A percentile compares a stretch with the other conserved stretches of the same genome.
Evolutionary conservation across 2,797 vertebrate genomes (phyloP).

Genomic region (Ceryle rudis): DNA sequence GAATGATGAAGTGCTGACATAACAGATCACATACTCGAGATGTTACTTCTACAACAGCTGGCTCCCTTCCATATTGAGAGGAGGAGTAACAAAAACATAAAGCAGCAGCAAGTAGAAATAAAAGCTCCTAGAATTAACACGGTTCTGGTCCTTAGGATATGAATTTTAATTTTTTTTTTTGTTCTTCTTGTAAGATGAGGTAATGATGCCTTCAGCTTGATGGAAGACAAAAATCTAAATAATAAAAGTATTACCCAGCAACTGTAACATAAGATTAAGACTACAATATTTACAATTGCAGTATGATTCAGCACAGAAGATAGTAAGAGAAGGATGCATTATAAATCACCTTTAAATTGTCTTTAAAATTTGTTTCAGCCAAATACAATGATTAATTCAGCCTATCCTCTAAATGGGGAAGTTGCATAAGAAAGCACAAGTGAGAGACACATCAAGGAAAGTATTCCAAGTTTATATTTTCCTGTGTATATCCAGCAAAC

Average conservation of each 20-base stretch:
- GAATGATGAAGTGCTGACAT: neutral
- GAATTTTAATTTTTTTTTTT: neutral
- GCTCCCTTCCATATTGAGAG: neutral
- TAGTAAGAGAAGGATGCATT: neutral
- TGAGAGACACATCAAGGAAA: neutral
- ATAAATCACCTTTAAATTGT: neutral
- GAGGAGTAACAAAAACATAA: neutral
- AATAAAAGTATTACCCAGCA: neutral
- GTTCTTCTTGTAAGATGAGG: neutral
- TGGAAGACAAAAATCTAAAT: neutral
- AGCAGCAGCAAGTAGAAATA: neutral
- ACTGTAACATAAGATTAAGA: neutral
- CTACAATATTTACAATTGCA: neutral
- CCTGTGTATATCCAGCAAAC: neutral
- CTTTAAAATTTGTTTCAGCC: neutral
- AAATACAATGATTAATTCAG: neutral
- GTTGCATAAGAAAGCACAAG: neutral
- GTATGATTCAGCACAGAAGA: neutral
- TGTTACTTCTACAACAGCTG: neutral
- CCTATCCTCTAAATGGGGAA: neutral
- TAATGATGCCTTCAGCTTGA: neutral
- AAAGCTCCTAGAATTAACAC: neutral
- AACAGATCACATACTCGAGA: neutral
- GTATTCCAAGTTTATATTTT: neutral
- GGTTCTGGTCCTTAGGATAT: neutral